Evolutionary conservation across 2,797 vertebrate genomes (phyloP).

Genomic region (Mus spretus): DNA sequence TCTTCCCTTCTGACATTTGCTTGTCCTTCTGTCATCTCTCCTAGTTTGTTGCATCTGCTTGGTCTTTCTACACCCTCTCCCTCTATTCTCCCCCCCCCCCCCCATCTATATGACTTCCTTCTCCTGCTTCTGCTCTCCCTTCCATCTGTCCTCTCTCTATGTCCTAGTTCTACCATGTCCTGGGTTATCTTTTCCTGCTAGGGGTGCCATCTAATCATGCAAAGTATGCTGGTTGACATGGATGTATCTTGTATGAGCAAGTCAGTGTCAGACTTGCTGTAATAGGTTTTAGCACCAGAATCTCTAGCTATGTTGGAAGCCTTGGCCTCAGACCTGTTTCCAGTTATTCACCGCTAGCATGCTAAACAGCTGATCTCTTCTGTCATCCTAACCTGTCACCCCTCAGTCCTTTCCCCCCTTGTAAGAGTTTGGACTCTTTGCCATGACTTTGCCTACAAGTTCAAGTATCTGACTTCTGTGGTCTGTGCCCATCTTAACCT

Average conservation of each 20-base stretch:
- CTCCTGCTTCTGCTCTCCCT: background rate
- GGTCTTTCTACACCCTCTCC: background rate
- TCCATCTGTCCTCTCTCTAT: conserved; percentile 4
- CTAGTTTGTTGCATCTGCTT: background rate
- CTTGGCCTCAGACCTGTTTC: conserved; percentile 16
- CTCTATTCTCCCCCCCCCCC: no score
- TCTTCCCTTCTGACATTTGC: conserved; percentile 36
- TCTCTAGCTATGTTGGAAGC: background rate
- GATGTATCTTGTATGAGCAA: background rate
- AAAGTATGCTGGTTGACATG: background rate
- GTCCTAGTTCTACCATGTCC: background rate
- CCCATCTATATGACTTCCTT: background rate
- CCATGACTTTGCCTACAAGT: background rate
- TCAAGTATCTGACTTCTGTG: background rate
- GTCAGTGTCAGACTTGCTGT: conserved; percentile 8
- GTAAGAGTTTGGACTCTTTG: background rate
- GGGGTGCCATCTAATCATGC: background rate
- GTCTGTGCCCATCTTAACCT: conserved; percentile 9
- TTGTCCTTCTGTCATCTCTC: background rate
- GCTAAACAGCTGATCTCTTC: conserved; percentile 23
- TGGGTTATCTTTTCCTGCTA: background rate
- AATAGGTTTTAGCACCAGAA: background rate
- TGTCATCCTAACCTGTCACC: background rate
- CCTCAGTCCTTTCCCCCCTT: conserved; percentile 26
- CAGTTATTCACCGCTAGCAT: background rate